Evolutionary conservation across 2,113 vertebrate species (phyloP).

Genomic region (Lipophrys pholis): DNA sequence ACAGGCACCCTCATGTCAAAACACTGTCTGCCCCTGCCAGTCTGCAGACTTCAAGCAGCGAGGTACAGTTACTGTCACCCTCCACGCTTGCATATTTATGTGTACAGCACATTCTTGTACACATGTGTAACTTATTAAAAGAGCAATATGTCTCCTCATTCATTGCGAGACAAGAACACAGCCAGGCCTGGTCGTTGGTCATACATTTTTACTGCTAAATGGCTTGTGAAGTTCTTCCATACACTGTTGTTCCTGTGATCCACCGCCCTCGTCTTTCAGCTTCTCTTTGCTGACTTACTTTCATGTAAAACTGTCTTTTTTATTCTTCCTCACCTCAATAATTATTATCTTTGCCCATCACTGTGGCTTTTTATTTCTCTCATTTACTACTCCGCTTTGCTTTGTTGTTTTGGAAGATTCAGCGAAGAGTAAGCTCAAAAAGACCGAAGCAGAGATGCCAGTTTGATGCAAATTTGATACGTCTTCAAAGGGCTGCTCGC

Average conservation of each 20-base stretch:
- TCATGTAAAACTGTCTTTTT: background rate
- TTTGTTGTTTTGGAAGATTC: conserved; percentile 62
- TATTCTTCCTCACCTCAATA: background rate
- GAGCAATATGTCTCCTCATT: conserved; percentile 5
- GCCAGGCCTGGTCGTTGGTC: conserved; percentile 22
- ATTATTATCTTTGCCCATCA: conserved; percentile 32
- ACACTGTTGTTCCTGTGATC: conserved; percentile 9
- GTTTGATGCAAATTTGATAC: conserved; percentile 68
- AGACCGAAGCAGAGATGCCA: conserved; percentile 60
- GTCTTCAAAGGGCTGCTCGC: conserved; percentile 68
- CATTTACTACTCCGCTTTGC: conserved; percentile 25
- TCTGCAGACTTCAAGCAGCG: conserved; percentile 35
- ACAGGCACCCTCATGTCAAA: conserved; percentile 75
- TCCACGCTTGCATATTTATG: conserved; percentile 9
- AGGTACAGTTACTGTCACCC: conserved; percentile 14
- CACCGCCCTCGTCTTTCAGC: conserved; percentile 14
- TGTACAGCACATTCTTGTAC: conserved; percentile 13
- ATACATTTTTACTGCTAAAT: conserved; percentile 26
- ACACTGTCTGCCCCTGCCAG: conserved; percentile 66
- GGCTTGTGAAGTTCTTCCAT: conserved; percentile 22
- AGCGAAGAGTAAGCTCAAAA: conserved; percentile 46
- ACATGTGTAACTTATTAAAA: conserved; percentile 42
- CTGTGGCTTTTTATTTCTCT: background rate
- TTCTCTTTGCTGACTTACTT: conserved; percentile 16
- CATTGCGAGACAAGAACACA: conserved; percentile 20